phyloP scores from a whole-genome alignment of 2,888 invertebrate species.

The Lithophane leautieri region DNA sequence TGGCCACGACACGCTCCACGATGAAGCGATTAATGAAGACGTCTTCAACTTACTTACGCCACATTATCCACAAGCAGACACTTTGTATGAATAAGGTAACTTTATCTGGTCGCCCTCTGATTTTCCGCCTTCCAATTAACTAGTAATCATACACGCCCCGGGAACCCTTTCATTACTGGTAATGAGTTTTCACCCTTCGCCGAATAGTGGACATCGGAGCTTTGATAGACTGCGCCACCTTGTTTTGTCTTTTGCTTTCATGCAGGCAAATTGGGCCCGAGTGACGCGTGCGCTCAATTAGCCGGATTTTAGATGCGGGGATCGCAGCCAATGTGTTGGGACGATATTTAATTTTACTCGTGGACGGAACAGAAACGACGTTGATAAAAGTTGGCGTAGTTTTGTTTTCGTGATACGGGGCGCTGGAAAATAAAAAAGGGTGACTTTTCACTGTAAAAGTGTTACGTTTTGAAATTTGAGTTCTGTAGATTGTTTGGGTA shows the following conservation, averaged over 20 bases:
- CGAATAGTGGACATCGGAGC: slow-evolving; percentile 87
- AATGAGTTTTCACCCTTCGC: slow-evolving; percentile 89
- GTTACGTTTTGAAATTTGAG: slow-evolving; percentile 20
- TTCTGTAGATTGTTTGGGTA: not conserved
- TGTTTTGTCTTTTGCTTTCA: slow-evolving; percentile 83
- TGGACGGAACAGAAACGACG: slow-evolving; percentile 35
- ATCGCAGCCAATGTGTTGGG: slow-evolving; percentile 52
- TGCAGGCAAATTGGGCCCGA: slow-evolving; percentile 78
- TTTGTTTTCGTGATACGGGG: slow-evolving; percentile 35
- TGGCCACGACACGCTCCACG: not conserved
- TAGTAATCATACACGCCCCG: slow-evolving; percentile 89
- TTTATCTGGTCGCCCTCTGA: slow-evolving; percentile 84
- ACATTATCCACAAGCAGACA: slow-evolving; percentile 46
- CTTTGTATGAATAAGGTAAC: slow-evolving; percentile 79
- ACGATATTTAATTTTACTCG: slow-evolving; percentile 57
- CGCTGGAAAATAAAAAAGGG: slow-evolving; percentile 22
- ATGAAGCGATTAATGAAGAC: slow-evolving; percentile 17
- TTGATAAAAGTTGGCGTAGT: slow-evolving; percentile 38
- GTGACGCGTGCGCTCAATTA: slow-evolving; percentile 76
- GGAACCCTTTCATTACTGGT: slow-evolving; percentile 88
- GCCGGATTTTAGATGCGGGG: slow-evolving; percentile 56
- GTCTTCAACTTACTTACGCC: slow-evolving; percentile 36
- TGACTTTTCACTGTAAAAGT: slow-evolving; percentile 28
- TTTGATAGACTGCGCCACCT: slow-evolving; percentile 79
- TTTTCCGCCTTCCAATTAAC: slow-evolving; percentile 89